A percentile compares a stretch with the other conserved stretches of the same genome.
These are phyloP conservation scores for Selenia dentaria DNA, from an alignment of 2,888 invertebrate species.

Conservation along the genomic window DNA sequence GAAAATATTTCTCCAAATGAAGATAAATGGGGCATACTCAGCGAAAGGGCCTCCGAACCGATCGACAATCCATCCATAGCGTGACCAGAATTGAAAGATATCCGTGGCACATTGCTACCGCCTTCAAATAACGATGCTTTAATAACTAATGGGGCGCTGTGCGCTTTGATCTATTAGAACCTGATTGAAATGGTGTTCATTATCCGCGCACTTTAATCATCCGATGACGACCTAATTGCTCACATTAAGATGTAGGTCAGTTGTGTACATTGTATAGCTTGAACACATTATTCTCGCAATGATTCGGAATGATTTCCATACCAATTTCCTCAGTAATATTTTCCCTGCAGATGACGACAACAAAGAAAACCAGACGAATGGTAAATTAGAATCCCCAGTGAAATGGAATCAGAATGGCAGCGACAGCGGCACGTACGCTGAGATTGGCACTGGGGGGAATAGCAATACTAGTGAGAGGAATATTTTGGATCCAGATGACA, in stretches of 20 bases:
- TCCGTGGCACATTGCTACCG: conserved; percentile 19
- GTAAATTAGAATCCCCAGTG: conserved; percentile 75
- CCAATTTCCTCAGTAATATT: conserved; percentile 10
- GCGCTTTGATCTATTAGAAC: conserved; percentile 14
- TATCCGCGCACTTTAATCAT: conserved; percentile 24
- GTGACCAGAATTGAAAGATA: conserved; percentile 34
- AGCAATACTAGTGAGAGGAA: conserved; percentile 75
- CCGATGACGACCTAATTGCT: conserved; percentile 17
- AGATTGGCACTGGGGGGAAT: conserved; percentile 75
- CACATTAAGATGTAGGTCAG: conserved; percentile 17
- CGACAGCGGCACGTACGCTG: conserved; percentile 80
- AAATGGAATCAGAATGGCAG: conserved; percentile 80
- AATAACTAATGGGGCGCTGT: conserved; percentile 25
- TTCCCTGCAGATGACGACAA: conserved; percentile 69
- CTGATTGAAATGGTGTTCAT: conserved; percentile 18
- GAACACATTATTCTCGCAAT: conserved; percentile 4
- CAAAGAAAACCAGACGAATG: conserved; percentile 79
- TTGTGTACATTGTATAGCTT: conserved; percentile 18
- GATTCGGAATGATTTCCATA: neutral
- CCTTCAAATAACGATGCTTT: conserved; percentile 17
- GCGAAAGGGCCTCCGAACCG: conserved; percentile 29
- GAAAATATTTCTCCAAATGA: conserved; percentile 32
- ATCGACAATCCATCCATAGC: conserved; percentile 34
- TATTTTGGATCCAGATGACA: conserved; percentile 76
- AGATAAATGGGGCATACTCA: conserved; percentile 33